Evolutionary conservation across 2,797 vertebrate species (phyloP).

Genomic region (Brachyalestes nurse): DNA sequence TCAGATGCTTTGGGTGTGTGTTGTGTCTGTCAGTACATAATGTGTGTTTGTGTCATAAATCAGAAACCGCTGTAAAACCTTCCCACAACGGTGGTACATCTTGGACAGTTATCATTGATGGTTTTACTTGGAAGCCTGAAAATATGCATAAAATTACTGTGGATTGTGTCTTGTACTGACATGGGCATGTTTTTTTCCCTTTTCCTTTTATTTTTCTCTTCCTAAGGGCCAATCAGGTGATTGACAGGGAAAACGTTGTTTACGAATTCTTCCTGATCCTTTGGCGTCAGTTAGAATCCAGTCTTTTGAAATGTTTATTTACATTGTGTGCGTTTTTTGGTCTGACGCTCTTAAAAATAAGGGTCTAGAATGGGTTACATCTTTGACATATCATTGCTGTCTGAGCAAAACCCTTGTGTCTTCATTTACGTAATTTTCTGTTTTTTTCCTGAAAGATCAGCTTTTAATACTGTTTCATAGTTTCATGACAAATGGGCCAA

Average conservation of each 20-base stretch:
- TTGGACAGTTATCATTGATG: conserved; percentile 50
- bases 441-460: too few species aligned
- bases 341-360: not conserved
- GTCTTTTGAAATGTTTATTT: not conserved
- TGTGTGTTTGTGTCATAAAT: conserved; percentile 31
- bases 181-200: not conserved
- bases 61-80: not conserved
- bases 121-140: conserved; percentile 62
- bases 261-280: not conserved
- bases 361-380: not conserved
- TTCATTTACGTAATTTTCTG: too few species aligned
- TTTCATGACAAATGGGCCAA: too few species aligned
- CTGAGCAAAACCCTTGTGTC: too few species aligned
- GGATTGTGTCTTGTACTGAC: not conserved
- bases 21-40: conserved; percentile 1
- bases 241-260: not conserved
- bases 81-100: not conserved
- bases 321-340: not conserved
- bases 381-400: too few species aligned
- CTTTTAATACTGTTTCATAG: too few species aligned
- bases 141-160: conserved; percentile 18
- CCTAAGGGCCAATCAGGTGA: not conserved
- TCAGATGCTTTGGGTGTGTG: not conserved
- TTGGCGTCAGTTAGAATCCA: not conserved
- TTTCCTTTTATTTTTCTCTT: not conserved